Base-by-base conservation (phyloP, 2,888 invertebrate species). In the Sphaerophoria rueppellii region DNA sequence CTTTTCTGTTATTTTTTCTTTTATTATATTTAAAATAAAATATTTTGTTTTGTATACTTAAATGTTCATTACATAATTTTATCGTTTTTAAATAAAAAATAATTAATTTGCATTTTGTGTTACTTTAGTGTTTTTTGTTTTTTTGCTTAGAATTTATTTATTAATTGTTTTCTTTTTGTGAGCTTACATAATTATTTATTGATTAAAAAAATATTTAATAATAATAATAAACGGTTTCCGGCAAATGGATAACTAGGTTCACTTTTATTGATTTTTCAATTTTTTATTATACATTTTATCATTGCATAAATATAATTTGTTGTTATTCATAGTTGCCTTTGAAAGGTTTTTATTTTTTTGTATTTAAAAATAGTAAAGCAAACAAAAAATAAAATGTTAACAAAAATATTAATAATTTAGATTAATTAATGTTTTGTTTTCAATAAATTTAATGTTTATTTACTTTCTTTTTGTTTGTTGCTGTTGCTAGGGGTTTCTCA, bases 281-380 rank as follows among this genome's bases (percentile, higher is more conserved):
- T 58, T 55, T 24, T 12, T 37, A 32, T 83, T 75, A 72, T 75
- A 74, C 79, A 85, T 79, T 78, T 74, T 5, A 58, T 14, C 71
- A 58, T n/a, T 75, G 57, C 63, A 78, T 82, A 77, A 63, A 77
- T 79, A 75, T 58, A 16, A 50, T 52, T 43, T 32, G n/a, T n/a
- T 63, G 46, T 46, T 48, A 11, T 65, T 16, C 5, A 52, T 85
- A 85, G 83, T 76, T 85, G 83, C 83, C 83, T 76, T 71, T 71
- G 72, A 76, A 71, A 63, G 46, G 43, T 50, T 46, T 55, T 69
- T 7, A 14, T 67, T 67, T 35, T 35, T 35, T 37, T 67, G 40
- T 35, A 14, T 11, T 12, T 32, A 40, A 40, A 76, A 58, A 48
- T 65, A 63, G 57, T 69, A 85, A 79, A 71, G 67, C 48, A 83